These are phyloP conservation scores for Amphiduros pacificus DNA, from an alignment of 2,888 invertebrate genomes.

Conservation along the genomic window DNA sequence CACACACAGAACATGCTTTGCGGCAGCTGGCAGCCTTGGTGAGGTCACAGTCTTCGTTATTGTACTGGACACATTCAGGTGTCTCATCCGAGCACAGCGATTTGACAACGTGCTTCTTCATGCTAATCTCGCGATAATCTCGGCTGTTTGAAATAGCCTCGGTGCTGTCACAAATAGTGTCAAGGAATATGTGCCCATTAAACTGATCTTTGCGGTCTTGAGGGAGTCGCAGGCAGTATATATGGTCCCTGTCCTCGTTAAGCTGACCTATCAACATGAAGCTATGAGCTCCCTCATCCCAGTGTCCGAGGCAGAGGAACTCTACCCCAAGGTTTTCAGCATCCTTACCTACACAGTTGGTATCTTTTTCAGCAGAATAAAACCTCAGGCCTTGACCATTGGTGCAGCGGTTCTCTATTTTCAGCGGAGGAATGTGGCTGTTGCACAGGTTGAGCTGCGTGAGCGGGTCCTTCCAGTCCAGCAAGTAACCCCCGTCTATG, in stretches of 20 bases:
- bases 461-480: background rate
- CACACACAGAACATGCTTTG: background rate
- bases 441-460: background rate
- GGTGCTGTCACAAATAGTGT: background rate
- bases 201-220: background rate
- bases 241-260: background rate
- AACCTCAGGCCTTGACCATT: background rate
- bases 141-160: background rate
- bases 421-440: background rate
- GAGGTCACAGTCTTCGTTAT: background rate
- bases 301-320: background rate
- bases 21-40: background rate
- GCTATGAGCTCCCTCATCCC: background rate
- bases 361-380: background rate
- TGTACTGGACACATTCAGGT: background rate
- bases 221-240: background rate
- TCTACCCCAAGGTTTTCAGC: background rate
- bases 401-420: background rate
- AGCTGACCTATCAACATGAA: background rate
- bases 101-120: background rate
- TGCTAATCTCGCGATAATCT: background rate
- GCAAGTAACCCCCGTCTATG: background rate
- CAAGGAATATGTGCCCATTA: background rate
- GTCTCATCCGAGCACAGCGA: background rate
- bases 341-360: background rate